Evolutionary conservation across 2,113 vertebrate species (phyloP).

Genomic region (Zeus faber): DNA sequence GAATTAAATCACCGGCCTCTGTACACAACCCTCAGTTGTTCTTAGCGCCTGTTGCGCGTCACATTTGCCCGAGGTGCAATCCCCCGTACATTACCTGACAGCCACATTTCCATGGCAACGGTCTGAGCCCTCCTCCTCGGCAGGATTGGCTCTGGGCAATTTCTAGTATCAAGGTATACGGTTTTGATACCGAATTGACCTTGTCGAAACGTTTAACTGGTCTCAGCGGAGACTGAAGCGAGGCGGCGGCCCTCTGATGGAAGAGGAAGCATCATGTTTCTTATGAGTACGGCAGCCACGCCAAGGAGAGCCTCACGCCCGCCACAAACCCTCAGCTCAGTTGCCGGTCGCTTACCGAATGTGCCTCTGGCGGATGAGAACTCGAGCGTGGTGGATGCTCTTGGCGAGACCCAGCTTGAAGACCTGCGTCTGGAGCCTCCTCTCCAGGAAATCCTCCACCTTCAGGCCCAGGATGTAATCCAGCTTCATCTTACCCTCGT

Average conservation of each 20-base stretch:
- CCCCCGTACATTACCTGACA: conserved; percentile 50
- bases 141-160: conserved; percentile 73
- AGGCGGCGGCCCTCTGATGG: conserved; percentile 61
- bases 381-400: conserved; percentile 89
- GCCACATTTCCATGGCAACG: conserved; percentile 21
- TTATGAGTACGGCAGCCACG: conserved; percentile 26
- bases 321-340: neutral
- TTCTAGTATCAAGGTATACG: conserved; percentile 87
- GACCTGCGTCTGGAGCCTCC: conserved; percentile 90
- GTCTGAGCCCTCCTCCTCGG: conserved; percentile 36
- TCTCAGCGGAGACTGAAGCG: conserved; percentile 56
- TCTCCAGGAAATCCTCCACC: conserved; percentile 91
- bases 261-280: conserved; percentile 67
- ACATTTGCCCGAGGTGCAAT: conserved; percentile 70
- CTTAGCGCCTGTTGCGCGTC: neutral
- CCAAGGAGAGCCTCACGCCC: neutral
- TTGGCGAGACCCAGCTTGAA: conserved; percentile 92
- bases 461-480: conserved; percentile 93
- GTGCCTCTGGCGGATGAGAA: conserved; percentile 92
- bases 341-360: conserved; percentile 81
- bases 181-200: conserved; percentile 88
- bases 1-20: conserved; percentile 45
- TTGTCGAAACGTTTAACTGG: conserved; percentile 71
- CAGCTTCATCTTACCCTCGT: conserved; percentile 94
- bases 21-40: neutral